Conservation (phyloP, 2,113 vertebrate species). For the Cavia aperea region DNA sequence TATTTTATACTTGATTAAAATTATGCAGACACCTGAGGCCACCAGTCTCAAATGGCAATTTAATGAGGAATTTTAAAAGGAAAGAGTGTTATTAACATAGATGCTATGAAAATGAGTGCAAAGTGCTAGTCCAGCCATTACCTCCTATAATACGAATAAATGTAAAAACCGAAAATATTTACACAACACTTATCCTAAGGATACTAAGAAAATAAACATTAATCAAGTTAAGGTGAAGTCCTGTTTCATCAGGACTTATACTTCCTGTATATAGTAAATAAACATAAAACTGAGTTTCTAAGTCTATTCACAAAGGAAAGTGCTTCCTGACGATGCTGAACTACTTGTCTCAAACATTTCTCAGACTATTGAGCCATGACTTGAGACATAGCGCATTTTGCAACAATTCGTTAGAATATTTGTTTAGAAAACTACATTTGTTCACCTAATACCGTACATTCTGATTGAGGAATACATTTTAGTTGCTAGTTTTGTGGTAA, state of each 20-base stretch:
- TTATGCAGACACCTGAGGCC: slow-evolving; percentile 3
- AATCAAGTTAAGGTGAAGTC: not conserved
- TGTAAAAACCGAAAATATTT: slow-evolving; percentile 21
- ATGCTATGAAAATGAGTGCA: not conserved
- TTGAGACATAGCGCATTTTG: not conserved
- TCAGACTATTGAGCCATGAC: not conserved
- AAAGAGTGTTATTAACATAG: slow-evolving; percentile 1
- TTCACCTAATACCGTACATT: not conserved
- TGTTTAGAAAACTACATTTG: not conserved
- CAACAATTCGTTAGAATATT: not conserved
- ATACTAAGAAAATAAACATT: not conserved
- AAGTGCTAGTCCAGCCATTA: not conserved
- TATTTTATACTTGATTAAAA: slow-evolving; percentile 50
- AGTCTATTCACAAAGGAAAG: not conserved
- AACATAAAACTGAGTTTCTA: not conserved
- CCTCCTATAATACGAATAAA: slow-evolving; percentile 14
- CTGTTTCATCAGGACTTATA: not conserved
- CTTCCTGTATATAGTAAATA: not conserved
- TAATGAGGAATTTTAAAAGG: slow-evolving; percentile 31
- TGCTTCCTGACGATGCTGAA: not conserved
- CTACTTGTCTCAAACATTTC: not conserved
- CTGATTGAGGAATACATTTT: not conserved
- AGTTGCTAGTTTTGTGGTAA: not conserved
- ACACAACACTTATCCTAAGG: slow-evolving; percentile 13
- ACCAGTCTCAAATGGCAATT: slow-evolving; percentile 39